Base-by-base conservation (phyloP, 2,113 vertebrate species). In the Paralichthys olivaceus region DNA sequence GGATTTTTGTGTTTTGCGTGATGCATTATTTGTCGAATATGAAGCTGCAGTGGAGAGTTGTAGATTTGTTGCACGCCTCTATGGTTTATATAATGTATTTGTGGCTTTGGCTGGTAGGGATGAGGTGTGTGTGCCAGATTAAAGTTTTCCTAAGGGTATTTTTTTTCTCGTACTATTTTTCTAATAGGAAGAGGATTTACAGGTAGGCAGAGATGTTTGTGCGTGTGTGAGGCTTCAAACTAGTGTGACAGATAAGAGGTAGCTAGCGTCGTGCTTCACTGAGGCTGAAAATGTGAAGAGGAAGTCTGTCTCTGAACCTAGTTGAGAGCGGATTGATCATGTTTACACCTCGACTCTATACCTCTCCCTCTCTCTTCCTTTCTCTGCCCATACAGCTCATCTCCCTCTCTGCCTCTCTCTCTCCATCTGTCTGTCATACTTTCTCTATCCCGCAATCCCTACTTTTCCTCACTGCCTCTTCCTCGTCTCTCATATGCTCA, bases 321-420 rank as follows among this genome's bases (percentile, higher is more conserved):
- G 88, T 91, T 89, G 79, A 61, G 79, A 89, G 84, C 71, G 80
- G 90, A 91, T 91, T 93, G 90, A 93, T 93, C 90, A 86, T 92
- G 90, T 91, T 93, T 89, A 91, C 86, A 90, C 82, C 78, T 83
- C 14, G 6, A 84, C 82, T 76, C 84, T 73, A 79, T 88, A 81
- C 73, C 80, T 74, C 71, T 75, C 70, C 68, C 58, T 76, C 61
- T 14, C 76, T 25, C 57, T 65, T 40, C 29, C 63, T 69, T 69
- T 60, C 34, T 85, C 54, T 68, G 74, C 63, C 70, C 67, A 65
- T 14, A 65, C 49, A 87, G 71, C 65, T 77, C 84, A 89, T 87
- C 69, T 71, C 57, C 76, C 67, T 89, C 59, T 65, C 34, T 40
- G 37, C 37, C 29, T 32, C 37, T 40, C 37, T 54, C 63, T 82